Evolutionary conservation across 2,888 invertebrate genomes (phyloP).

Genomic region (Chrysolina oricalcia): DNA sequence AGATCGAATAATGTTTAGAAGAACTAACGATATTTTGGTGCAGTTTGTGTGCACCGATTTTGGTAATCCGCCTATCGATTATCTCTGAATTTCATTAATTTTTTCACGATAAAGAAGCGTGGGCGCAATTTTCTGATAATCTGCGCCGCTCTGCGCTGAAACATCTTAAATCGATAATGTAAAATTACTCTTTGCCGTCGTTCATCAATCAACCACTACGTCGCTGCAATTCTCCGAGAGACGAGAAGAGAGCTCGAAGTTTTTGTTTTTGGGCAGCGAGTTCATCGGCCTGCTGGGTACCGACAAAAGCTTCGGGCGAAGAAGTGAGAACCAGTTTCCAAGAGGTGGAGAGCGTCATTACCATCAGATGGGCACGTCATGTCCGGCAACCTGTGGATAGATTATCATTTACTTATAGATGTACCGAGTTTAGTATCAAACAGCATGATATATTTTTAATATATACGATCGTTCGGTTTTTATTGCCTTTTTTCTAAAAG

Average conservation of each 20-base stretch:
- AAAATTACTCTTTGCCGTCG: slow-evolving; percentile 6
- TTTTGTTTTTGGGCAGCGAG: slow-evolving; percentile 60
- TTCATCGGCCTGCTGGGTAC: slow-evolving; percentile 61
- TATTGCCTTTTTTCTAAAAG: not conserved
- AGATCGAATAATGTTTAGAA: no score
- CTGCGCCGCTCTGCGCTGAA: not conserved
- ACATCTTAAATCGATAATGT: slow-evolving; percentile 12
- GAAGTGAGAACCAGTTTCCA: slow-evolving; percentile 66
- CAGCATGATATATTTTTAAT: not conserved
- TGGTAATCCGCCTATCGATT: no score
- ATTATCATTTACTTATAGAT: slow-evolving; percentile 54
- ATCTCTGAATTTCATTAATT: no score
- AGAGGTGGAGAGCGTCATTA: slow-evolving; percentile 62
- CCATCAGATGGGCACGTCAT: slow-evolving; percentile 58
- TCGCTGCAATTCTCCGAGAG: slow-evolving; percentile 9
- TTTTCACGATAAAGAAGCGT: not conserved
- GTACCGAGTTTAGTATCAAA: not conserved
- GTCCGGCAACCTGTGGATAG: slow-evolving; percentile 60
- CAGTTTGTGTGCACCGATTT: no score
- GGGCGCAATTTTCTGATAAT: not conserved
- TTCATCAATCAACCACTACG: not conserved
- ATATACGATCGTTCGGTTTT: not conserved
- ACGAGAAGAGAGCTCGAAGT: slow-evolving; percentile 38
- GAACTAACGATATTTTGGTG: no score
- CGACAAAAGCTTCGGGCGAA: slow-evolving; percentile 63